Evolutionary conservation across 2,113 vertebrate species (phyloP), one percentile per base, ranked within the genome.

Genomic region (Callocephalon fimbriatum): DNA sequence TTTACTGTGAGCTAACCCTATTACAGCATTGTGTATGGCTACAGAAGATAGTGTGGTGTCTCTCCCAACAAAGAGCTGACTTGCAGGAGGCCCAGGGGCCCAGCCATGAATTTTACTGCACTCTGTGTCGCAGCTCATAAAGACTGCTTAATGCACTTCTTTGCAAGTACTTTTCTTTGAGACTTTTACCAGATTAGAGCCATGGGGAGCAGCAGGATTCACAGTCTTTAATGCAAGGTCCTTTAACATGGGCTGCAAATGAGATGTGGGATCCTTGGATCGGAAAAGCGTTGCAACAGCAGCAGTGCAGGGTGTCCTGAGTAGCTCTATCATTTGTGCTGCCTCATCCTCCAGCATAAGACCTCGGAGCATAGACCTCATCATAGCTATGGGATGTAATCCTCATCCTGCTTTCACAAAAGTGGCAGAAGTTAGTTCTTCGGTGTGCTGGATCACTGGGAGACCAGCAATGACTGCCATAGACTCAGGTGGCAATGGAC

Each of bases 1-100:
- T 95, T 81, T 86, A 88, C 74, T 79, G 74, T 62, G 44, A 93
- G 67, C 65, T 96, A 96, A 96, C 86, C 53, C 71, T 90, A 93
- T 91, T 96, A 94, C 16, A 51, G 73, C 48, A 48, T 35, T 90
- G 67, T 83, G 67, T 48, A 45, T 25, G 61, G 56, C 48, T 71
- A 51, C 27, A 77, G 94, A 97, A 85, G 79, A 92, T 63, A 66
- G 67, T 65, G 63, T 72, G 54, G 82, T 93, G 83, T 75, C 70
- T 83, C 38, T 86, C 83, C 74, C 66, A 91, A 35, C 59, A 81
- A 95, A 94, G 82, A 77, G 48, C 53, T 84, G 75, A 82, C 63
- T 29, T 84, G 71, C 76, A 88, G 90, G 72, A 93, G 80, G 67
- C 63, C 70, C 71, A 86, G 86, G 56, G 83, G 56, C 68, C 68